Conservation (phyloP, 2,797 vertebrate species). For the Cuniculus paca region DNA sequence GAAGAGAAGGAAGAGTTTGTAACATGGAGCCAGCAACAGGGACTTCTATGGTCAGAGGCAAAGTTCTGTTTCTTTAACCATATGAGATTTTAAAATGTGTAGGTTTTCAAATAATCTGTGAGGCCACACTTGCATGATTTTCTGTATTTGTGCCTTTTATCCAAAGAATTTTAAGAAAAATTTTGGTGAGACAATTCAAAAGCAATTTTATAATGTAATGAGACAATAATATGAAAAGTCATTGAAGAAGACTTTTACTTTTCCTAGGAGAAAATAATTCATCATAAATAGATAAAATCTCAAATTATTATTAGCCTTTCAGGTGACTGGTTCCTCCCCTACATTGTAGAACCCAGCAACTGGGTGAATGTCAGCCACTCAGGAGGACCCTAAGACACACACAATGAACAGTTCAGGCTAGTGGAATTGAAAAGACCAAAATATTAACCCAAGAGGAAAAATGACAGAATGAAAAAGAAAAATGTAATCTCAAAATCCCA, state of each 20-base stretch:
- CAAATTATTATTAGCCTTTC: not conserved
- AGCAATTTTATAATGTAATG: not conserved
- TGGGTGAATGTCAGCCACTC: too few species aligned
- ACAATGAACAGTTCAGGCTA: too few species aligned
- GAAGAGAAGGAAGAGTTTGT: not conserved
- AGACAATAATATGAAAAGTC: not conserved
- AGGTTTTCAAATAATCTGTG: not conserved
- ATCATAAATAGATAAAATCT: not conserved
- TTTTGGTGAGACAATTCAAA: not conserved
- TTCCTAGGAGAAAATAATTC: slow-evolving; percentile 30
- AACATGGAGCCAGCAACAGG: not conserved
- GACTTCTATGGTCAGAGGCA: not conserved
- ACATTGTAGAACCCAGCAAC: too few species aligned
- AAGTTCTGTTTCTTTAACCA: not conserved
- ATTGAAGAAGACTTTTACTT: not conserved
- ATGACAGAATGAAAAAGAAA: too few species aligned
- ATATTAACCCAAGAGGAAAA: too few species aligned
- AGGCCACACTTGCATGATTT: not conserved
- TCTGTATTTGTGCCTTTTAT: not conserved
- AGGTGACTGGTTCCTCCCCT: too few species aligned
- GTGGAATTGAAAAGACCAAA: too few species aligned
- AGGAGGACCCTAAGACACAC: too few species aligned
- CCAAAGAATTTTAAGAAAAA: not conserved
- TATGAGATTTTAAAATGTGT: not conserved
- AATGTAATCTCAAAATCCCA: too few species aligned